phyloP scores from a whole-genome alignment of 23 tunicate species.

The Styela plicata region DNA sequence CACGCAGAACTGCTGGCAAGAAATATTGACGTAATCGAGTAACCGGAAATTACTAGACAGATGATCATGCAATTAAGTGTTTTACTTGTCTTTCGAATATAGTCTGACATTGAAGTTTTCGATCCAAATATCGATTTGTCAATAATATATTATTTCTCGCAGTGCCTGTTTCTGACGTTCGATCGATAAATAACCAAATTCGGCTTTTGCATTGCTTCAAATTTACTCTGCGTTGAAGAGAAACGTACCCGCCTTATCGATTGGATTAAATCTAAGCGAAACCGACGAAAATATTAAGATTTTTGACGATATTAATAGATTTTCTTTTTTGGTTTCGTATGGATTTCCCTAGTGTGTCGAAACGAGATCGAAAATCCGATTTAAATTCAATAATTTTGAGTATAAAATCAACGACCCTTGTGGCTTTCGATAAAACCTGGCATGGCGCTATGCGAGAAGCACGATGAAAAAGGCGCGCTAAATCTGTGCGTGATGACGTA shows the following conservation, averaged over 20 bases:
- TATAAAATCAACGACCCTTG: not conserved
- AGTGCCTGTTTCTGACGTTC: not conserved
- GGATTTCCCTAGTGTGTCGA: not conserved
- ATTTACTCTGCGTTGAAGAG: not conserved
- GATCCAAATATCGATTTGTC: not conserved
- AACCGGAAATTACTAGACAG: not conserved
- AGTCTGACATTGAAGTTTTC: not conserved
- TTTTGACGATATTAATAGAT: not conserved
- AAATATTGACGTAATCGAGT: too few relatives aligned
- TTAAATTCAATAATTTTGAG: not conserved
- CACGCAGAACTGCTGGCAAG: too few relatives aligned
- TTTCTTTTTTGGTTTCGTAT: not conserved
- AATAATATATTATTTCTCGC: not conserved
- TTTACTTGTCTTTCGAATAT: not conserved
- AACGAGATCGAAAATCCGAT: not conserved
- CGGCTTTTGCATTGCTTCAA: not conserved
- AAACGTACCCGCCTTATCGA: not conserved
- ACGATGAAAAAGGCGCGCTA: not conserved
- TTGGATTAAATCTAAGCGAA: not conserved
- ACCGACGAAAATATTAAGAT: not conserved
- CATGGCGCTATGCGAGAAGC: not conserved
- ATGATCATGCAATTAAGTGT: not conserved
- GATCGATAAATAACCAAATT: not conserved
- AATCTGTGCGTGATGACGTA: constrained; percentile 11
- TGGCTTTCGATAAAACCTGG: not conserved